phyloP scores from a whole-genome alignment of 2,113 vertebrate species.

The Otolemur garnettii region DNA sequence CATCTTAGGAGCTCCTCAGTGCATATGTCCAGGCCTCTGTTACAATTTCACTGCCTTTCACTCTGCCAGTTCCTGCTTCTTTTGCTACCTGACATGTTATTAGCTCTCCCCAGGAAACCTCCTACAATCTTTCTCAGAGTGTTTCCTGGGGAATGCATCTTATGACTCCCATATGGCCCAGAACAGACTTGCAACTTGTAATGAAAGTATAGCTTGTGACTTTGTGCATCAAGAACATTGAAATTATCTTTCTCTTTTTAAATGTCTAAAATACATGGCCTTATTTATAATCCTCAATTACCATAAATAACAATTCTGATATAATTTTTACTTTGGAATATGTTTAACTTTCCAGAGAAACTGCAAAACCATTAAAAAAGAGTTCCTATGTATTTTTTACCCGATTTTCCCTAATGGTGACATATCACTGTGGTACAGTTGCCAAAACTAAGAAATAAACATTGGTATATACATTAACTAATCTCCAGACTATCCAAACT shows the following conservation, averaged over 20 bases:
- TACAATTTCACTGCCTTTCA: not conserved
- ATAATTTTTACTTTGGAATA: not conserved
- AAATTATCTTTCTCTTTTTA: not conserved
- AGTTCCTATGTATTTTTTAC: not conserved
- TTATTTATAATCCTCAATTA: not conserved
- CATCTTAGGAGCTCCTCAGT: not conserved
- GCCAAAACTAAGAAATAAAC: constrained; percentile 24
- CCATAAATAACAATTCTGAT: not conserved
- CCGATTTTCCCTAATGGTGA: not conserved
- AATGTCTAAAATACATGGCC: not conserved
- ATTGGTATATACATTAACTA: not conserved
- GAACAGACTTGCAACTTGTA: not conserved
- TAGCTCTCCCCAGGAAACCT: not conserved
- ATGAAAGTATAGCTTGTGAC: not conserved
- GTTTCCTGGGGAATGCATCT: not conserved
- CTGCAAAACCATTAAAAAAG: not conserved
- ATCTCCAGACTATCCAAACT: not conserved
- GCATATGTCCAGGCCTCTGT: not conserved
- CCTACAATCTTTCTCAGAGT: not conserved
- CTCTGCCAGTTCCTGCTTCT: not conserved
- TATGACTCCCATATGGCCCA: not conserved
- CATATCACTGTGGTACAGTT: not conserved
- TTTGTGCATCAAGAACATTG: not conserved
- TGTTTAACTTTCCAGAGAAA: constrained; percentile 29
- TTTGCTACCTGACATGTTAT: not conserved